These are phyloP conservation scores for Corydoras maculifer DNA, from an alignment of 2,113 vertebrate species.

Conservation along the genomic window DNA sequence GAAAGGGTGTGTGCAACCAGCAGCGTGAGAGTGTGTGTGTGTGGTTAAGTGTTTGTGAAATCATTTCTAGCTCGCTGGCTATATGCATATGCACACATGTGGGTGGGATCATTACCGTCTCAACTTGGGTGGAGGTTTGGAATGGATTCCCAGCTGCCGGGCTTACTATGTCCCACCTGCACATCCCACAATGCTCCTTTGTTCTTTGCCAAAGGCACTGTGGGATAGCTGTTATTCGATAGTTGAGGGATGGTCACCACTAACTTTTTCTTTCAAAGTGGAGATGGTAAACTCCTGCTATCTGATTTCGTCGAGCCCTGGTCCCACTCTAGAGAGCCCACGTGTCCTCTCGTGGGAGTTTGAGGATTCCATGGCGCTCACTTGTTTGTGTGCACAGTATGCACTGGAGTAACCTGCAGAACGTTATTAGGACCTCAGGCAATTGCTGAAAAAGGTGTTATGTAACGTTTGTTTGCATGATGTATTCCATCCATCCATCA, in stretches of 20 bases:
- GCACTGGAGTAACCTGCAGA: slow-evolving; percentile 5
- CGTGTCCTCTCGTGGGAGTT: slow-evolving; percentile 10
- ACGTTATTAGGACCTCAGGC: too few species aligned
- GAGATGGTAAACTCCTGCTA: slow-evolving; percentile 43
- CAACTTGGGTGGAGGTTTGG: slow-evolving; percentile 42
- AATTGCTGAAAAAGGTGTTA: too few species aligned
- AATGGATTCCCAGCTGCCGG: slow-evolving; percentile 43
- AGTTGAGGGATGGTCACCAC: slow-evolving; percentile 53
- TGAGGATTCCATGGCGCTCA: slow-evolving; percentile 16
- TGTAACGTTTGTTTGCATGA: too few species aligned
- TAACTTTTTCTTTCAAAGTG: slow-evolving; percentile 42
- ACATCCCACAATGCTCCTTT: slow-evolving; percentile 60
- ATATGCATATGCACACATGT: not conserved
- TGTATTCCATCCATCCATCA: too few species aligned
- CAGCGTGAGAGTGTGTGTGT: slow-evolving; percentile 7
- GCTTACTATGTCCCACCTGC: slow-evolving; percentile 59
- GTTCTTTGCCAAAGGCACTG: slow-evolving; percentile 50
- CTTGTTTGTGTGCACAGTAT: slow-evolving; percentile 25
- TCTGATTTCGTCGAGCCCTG: slow-evolving; percentile 35
- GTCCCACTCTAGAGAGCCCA: slow-evolving; percentile 21
- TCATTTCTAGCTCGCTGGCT: not conserved
- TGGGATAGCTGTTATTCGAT: slow-evolving; percentile 63
- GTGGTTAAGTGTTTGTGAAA: slow-evolving; percentile 14
- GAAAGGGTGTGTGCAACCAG: slow-evolving; percentile 45
- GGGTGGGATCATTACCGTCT: slow-evolving; percentile 4